Conservation (phyloP, 2,888 invertebrate species). For the Papilio gigon region DNA sequence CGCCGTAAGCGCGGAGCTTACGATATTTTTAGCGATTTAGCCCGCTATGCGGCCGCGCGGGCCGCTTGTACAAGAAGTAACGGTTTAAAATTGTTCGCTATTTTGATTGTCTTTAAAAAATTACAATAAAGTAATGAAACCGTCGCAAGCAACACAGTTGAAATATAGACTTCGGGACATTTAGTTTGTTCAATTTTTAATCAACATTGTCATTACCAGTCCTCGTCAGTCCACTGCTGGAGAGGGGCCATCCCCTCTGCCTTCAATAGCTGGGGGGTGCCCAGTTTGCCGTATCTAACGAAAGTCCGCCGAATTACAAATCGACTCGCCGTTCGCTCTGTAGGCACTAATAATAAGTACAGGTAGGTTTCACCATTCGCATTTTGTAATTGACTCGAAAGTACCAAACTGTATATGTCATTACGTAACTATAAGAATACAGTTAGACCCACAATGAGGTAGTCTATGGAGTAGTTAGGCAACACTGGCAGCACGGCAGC, state of each 20-base stretch:
- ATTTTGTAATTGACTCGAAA: no score
- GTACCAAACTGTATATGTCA: no score
- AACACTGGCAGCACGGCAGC: background rate
- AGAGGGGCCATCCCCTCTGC: no score
- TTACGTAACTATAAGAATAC: background rate
- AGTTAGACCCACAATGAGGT: background rate
- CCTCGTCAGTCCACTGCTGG: no score
- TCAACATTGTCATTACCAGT: no score
- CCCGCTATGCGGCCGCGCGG: background rate
- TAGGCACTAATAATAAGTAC: no score
- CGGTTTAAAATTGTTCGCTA: conserved; percentile 8
- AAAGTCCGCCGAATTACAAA: no score
- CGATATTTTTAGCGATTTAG: conserved; percentile 22
- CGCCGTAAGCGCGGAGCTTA: conserved; percentile 8
- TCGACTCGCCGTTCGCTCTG: no score
- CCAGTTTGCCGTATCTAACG: no score
- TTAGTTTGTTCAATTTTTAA: background rate
- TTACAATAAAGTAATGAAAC: background rate
- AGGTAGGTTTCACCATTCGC: no score
- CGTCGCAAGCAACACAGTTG: background rate
- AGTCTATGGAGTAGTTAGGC: background rate
- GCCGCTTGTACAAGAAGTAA: conserved; percentile 9
- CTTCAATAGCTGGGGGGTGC: no score
- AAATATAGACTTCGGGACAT: background rate
- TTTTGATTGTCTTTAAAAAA: background rate